phyloP scores from a whole-genome alignment of 64 coral and sea anemone genomes.

The Dendronephthya gigantea region DNA sequence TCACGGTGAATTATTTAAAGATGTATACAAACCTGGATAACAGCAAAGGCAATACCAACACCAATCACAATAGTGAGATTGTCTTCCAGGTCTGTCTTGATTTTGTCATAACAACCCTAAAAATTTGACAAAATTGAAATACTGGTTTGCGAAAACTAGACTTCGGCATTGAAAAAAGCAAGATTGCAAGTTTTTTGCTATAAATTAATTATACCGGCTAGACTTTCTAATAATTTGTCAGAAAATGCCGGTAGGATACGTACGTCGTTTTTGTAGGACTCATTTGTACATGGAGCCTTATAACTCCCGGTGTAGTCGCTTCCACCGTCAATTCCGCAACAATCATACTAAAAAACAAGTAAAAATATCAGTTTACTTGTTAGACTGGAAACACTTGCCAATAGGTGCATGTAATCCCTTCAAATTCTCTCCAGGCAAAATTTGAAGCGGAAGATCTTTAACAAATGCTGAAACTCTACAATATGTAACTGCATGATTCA shows the following conservation, averaged over 20 bases:
- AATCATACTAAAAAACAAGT: background rate
- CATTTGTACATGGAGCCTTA: background rate
- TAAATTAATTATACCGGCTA: too few species aligned
- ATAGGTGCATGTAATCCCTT: background rate
- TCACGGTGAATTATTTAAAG: too few species aligned
- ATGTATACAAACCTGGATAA: background rate
- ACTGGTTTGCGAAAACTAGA: background rate
- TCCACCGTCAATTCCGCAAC: background rate
- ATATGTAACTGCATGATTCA: too few species aligned
- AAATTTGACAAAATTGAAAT: too few species aligned
- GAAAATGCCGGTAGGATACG: background rate
- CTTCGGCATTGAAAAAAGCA: background rate
- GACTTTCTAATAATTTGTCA: background rate
- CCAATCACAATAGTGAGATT: background rate
- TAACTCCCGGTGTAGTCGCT: background rate
- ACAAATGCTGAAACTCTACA: too few species aligned
- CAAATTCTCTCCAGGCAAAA: too few species aligned
- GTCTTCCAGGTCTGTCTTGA: background rate
- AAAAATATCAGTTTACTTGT: too few species aligned
- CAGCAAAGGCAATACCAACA: constrained; percentile 2
- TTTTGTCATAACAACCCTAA: background rate
- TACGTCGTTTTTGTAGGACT: background rate
- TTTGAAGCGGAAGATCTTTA: too few species aligned
- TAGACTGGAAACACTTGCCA: too few species aligned
- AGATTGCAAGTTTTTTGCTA: too few species aligned